These are phyloP conservation scores for Xestia ashworthii DNA, from an alignment of 2,888 invertebrate genomes.

Conservation along the genomic window DNA sequence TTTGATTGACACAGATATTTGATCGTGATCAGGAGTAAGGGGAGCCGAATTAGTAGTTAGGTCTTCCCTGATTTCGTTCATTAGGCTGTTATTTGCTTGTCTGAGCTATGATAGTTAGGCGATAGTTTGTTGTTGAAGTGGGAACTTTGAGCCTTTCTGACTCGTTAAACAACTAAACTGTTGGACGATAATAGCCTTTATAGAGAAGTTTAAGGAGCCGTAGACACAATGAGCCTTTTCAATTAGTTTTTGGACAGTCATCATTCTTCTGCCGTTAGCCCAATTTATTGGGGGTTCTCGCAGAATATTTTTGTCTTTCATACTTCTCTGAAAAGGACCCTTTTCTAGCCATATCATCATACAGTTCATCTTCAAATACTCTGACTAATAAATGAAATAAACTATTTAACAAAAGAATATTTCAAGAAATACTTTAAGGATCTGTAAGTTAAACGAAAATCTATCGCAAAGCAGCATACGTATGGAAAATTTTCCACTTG, in stretches of 20 bases:
- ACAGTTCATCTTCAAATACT: neutral
- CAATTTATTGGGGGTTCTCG: neutral
- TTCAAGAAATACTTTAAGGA: neutral
- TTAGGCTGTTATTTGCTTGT: slow-evolving; percentile 53
- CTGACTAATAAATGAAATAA: neutral
- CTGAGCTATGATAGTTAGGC: slow-evolving; percentile 28
- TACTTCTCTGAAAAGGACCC: no score
- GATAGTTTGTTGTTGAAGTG: slow-evolving; percentile 15
- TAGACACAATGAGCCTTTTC: neutral
- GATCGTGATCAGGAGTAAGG: slow-evolving; percentile 67
- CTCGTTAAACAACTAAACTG: neutral
- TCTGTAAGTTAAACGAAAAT: neutral
- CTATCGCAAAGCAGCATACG: neutral
- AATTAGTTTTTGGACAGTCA: neutral
- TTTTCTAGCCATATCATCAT: neutral
- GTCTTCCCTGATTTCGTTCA: slow-evolving; percentile 54
- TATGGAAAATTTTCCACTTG: neutral
- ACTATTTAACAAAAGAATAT: neutral
- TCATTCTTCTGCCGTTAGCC: neutral
- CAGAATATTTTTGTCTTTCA: neutral
- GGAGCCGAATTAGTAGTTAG: slow-evolving; percentile 53
- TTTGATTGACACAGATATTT: slow-evolving; percentile 85
- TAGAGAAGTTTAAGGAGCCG: neutral
- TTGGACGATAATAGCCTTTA: neutral
- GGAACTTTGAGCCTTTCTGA: slow-evolving; percentile 10